Evolutionary conservation across 2,797 vertebrate species (phyloP).

Genomic region (Myotis findleyi): DNA sequence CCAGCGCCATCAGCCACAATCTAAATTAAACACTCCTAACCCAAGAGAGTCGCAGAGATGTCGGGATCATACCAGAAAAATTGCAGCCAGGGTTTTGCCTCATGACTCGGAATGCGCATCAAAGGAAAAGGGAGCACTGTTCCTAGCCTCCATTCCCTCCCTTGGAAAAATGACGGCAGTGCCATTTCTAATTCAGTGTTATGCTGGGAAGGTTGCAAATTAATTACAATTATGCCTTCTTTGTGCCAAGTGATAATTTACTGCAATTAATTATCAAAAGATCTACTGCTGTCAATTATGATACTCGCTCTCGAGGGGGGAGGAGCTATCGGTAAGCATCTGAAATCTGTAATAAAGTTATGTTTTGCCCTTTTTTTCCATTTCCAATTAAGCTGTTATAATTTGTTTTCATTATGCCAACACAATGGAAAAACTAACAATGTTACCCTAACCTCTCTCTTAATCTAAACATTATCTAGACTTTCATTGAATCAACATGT

Average conservation of each 20-base stretch:
- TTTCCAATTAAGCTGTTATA: constrained; percentile 89
- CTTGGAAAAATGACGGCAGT: constrained; percentile 76
- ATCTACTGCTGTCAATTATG: constrained; percentile 90
- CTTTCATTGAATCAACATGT: constrained; percentile 85
- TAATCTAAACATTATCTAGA: constrained; percentile 86
- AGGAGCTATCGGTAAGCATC: constrained; percentile 84
- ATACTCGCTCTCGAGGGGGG: constrained; percentile 84
- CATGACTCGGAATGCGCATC: not conserved
- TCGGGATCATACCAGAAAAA: constrained; percentile 16
- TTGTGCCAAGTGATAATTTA: constrained; percentile 92
- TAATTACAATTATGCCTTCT: constrained; percentile 91
- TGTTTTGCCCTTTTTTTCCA: constrained; percentile 84
- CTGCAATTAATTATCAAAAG: constrained; percentile 91
- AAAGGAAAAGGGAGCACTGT: not conserved
- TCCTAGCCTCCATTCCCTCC: not conserved
- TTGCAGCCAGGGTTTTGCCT: constrained; percentile 5
- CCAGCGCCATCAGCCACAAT: constrained; percentile 6
- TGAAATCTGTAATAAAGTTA: constrained; percentile 86
- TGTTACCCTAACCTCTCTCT: constrained; percentile 87
- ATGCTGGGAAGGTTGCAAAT: constrained; percentile 90
- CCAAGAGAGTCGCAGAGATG: constrained; percentile 45
- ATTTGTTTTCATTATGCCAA: constrained; percentile 88
- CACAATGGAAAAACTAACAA: constrained; percentile 88
- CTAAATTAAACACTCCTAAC: constrained; percentile 67
- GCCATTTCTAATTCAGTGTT: constrained; percentile 88